A percentile compares a stretch with the other conserved stretches of the same genome.
phyloP scores from a whole-genome alignment of 2,113 vertebrate species.

The Cyprinus carpio region DNA sequence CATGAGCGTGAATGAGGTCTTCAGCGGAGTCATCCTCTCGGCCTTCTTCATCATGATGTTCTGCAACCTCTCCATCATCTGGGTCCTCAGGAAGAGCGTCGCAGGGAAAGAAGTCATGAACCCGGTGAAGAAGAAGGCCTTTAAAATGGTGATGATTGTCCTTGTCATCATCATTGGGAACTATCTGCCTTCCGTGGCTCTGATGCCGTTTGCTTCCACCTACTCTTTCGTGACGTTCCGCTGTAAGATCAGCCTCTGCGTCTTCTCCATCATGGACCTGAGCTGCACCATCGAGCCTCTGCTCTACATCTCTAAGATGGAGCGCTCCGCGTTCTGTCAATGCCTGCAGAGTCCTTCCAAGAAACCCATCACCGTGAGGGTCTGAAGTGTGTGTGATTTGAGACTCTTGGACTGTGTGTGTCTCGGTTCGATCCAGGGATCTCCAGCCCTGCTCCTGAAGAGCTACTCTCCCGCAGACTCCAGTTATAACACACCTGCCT shows the following conservation, averaged over 20 bases:
- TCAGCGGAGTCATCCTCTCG: constrained; percentile 71
- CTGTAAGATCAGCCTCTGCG: constrained; percentile 68
- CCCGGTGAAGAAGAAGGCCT: constrained; percentile 75
- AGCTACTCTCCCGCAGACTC: neutral
- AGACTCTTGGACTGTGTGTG: neutral
- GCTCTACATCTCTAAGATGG: constrained; percentile 74
- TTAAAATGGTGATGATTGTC: constrained; percentile 71
- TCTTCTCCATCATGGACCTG: constrained; percentile 75
- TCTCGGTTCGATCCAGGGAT: neutral
- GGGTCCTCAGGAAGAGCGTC: constrained; percentile 72
- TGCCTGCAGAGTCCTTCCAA: constrained; percentile 44
- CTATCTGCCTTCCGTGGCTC: constrained; percentile 72
- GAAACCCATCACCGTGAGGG: constrained; percentile 14
- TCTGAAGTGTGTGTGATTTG: constrained; percentile 41
- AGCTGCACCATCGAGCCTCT: constrained; percentile 77
- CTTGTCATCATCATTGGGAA: constrained; percentile 70
- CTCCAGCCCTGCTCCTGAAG: neutral
- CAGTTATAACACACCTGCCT: no score
- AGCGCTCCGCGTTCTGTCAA: constrained; percentile 41
- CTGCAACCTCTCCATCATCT: constrained; percentile 75
- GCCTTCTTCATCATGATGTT: constrained; percentile 75
- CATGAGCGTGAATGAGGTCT: constrained; percentile 58
- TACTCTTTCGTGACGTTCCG: constrained; percentile 60
- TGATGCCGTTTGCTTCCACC: constrained; percentile 71
- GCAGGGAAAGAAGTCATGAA: constrained; percentile 73